These are phyloP conservation scores for Drepana falcataria DNA, from an alignment of 2,888 invertebrate species.

Conservation along the genomic window DNA sequence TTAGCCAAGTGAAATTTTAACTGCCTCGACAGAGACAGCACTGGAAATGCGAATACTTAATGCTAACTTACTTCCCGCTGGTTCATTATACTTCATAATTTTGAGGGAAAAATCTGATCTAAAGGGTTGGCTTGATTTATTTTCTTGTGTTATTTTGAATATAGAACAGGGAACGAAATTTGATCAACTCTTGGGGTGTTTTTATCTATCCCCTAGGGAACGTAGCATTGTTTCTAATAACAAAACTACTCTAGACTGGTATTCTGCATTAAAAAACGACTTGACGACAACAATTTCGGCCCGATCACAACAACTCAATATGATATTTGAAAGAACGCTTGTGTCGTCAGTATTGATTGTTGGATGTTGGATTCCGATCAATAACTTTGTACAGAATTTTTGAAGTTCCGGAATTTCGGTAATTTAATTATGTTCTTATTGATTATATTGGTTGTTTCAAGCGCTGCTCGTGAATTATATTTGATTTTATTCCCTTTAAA, in stretches of 20 bases:
- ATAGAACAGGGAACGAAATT: conserved; percentile 11
- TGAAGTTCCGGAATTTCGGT: no score
- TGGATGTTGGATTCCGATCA: no score
- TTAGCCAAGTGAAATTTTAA: conserved; percentile 79
- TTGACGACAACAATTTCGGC: no score
- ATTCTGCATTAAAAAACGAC: no score
- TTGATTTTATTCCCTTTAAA: no score
- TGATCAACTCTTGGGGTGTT: conserved; percentile 5
- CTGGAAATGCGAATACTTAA: conserved; percentile 75
- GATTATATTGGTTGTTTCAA: no score
- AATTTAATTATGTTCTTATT: no score
- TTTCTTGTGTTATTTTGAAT: conserved; percentile 14
- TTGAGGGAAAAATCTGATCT: conserved; percentile 53
- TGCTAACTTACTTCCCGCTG: conserved; percentile 74
- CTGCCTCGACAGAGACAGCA: conserved; percentile 75
- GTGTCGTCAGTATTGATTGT: no score
- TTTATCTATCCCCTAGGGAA: not conserved
- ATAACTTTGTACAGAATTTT: no score
- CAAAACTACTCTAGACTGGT: not conserved
- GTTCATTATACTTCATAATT: conserved; percentile 78
- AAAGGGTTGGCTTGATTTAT: conserved; percentile 38
- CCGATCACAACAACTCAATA: no score
- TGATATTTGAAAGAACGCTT: no score
- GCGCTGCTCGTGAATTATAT: no score
- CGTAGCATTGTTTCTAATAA: not conserved